phyloP scores from a whole-genome alignment of 2,888 invertebrate species.

The Caenorhabditis sp. region DNA sequence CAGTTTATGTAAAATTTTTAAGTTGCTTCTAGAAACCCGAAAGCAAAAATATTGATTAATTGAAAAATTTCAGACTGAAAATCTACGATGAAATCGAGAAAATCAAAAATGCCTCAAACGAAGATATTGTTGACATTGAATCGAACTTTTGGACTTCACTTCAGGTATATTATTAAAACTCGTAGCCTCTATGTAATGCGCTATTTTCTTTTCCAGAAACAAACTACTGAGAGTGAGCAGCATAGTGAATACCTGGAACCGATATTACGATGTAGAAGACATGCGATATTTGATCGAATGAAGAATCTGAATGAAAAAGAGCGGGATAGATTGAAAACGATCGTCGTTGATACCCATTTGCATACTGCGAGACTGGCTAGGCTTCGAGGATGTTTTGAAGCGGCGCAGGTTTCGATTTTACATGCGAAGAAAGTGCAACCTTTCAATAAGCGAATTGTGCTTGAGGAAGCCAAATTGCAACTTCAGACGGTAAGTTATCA shows the following conservation, averaged over 20 bases:
- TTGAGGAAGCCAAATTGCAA: constrained; percentile 37
- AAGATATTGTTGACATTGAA: constrained; percentile 15
- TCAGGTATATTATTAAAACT: neutral
- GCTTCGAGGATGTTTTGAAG: constrained; percentile 27
- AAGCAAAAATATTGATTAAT: no score
- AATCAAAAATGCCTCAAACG: constrained; percentile 7
- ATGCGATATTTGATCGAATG: constrained; percentile 10
- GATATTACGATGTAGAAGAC: constrained; percentile 61
- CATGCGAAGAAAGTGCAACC: constrained; percentile 33
- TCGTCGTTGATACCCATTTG: constrained; percentile 28
- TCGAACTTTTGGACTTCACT: constrained; percentile 24
- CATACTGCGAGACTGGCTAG: constrained; percentile 28
- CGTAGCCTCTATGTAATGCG: no score
- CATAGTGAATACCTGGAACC: constrained; percentile 52
- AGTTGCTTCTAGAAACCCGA: no score
- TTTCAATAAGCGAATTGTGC: constrained; percentile 28
- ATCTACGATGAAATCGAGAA: constrained; percentile 17
- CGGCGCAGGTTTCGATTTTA: constrained; percentile 16
- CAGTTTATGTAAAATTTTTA: no score
- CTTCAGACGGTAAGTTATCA: constrained; percentile 15
- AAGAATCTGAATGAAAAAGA: constrained; percentile 14
- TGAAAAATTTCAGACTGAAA: constrained; percentile 7
- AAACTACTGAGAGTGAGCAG: constrained; percentile 25
- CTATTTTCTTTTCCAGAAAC: constrained; percentile 5
- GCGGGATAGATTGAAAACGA: constrained; percentile 13